Evolutionary conservation across 2,113 vertebrate genomes (phyloP), one percentile per base, ranked within the genome.

Genomic region (Parus major): DNA sequence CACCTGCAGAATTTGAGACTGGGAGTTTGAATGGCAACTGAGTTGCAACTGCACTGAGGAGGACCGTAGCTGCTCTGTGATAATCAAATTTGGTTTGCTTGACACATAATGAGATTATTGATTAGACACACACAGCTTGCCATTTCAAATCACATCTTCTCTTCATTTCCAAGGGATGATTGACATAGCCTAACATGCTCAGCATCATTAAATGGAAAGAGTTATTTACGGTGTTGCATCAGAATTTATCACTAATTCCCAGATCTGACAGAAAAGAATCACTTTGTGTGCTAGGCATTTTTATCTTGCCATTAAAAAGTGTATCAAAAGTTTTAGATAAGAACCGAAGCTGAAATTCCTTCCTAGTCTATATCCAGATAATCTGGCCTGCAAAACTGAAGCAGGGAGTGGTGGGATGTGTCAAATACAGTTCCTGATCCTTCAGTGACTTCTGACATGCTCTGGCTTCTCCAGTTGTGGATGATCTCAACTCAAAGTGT

Each of bases 81-180:
- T 91, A 95, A 95, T 96, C 91, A 96, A 94, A 96, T 96, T 91
- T 93, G 88, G 82, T 92, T 96, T 95, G 87, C 94, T 92, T 92
- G 92, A 91, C 94, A 93, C 84, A 91, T 95, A 95, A 96, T 96
- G 94, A 81, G 93, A 95, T 95, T 97, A 96, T 97, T 95, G 95
- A 97, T 97, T 95, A 95, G 91, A 91, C 59, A 90, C 78, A 75
- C 42, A 31, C 87, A 91, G 84, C 71, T 92, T 95, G 91, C 92
- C 92, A 85, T 94, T 95, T 97, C 84, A 87, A 95, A 92, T 97
- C 93, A 92, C 94, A 95, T 91, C 89, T 95, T 72, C 44, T 81
- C 89, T 94, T 96, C 95, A 87, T 95, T 95, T 95, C 78, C 85
- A 93, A 85, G 75, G 86, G 50, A 85, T 95, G 91, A 95, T 69